Conservation (phyloP, 1,140 invertebrate species). For the Drosophila pallidifrons region DNA sequence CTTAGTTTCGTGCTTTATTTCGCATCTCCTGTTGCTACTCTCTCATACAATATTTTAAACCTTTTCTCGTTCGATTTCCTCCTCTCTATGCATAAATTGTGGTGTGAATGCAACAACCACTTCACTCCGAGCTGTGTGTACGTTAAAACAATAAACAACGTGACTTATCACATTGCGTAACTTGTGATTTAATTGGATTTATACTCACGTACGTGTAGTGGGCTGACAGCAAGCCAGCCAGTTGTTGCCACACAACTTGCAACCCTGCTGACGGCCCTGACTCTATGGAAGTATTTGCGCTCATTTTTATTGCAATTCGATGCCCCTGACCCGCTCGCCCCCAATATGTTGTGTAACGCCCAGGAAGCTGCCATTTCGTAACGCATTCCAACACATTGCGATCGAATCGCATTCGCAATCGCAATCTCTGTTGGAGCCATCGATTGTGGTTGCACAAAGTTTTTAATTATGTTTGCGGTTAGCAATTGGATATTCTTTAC, state of each 20-base stretch:
- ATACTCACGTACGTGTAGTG: constrained; percentile 58
- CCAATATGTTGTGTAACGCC: constrained; percentile 35
- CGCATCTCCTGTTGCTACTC: neutral
- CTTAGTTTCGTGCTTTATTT: constrained; percentile 57
- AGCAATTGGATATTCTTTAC: constrained; percentile 75
- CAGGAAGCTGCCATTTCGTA: constrained; percentile 18
- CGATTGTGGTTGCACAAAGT: constrained; percentile 80
- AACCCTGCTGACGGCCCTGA: neutral
- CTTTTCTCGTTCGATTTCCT: constrained; percentile 6
- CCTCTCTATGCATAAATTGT: constrained; percentile 72
- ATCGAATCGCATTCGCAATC: constrained; percentile 43
- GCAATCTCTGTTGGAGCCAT: constrained; percentile 46
- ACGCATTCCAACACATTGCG: constrained; percentile 22
- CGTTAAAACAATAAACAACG: constrained; percentile 79
- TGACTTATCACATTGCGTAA: constrained; percentile 83
- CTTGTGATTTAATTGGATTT: constrained; percentile 83
- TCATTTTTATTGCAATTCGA: constrained; percentile 70
- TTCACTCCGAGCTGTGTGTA: constrained; percentile 35
- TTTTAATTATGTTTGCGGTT: constrained; percentile 83
- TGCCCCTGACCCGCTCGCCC: neutral
- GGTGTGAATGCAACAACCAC: constrained; percentile 45
- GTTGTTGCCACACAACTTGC: neutral
- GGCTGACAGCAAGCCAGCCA: constrained; percentile 20
- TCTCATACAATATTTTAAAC: constrained; percentile 23
- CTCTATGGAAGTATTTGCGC: constrained; percentile 39